Evolutionary conservation across 1,140 invertebrate genomes (phyloP), one percentile per base, ranked within the genome.

Genomic region (Heliothis subflexa): DNA sequence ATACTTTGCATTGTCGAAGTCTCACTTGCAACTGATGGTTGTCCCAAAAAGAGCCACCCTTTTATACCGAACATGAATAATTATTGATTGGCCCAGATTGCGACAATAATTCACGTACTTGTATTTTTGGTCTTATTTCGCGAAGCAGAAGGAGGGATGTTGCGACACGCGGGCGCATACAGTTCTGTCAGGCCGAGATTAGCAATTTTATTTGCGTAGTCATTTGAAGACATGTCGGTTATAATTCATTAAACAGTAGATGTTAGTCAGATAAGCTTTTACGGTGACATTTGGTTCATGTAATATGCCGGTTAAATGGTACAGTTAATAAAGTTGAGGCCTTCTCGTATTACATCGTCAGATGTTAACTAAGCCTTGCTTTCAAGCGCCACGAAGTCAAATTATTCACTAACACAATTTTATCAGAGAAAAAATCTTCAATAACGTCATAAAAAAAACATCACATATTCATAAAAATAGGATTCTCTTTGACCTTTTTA

Each of bases 61-160:
- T 88, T 83, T 88, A 88, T 88, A 88, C 82, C 68, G 50, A 70
- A 78, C 70, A 28, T 79, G 64, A 83, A 75, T 75, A 86, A 83
- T 83, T 83, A 79, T 83, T 78, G 81, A 80, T 72, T 71, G 83
- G 59, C 80, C 82, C 77, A 82, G 73, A 86, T 75, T 62, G 73
- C 73, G 73, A 64, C 73, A 75, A 62, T 64, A 64, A 75, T 84
- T 77, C 59, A 40, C 75, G 82, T 83, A 84, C 85, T 82, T 83
- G 84, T 82, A 81, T 84, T 83, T 83, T 68, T 79, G 81, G 40
- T 64, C 72, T 61, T 61, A 59, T 75, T 75, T 71, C 68, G 52
- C 49, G 52, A 55, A 70, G n/a, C 1, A 52, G n/a, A 50, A 21
- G 62, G n/a, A 66, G 62, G 62, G 40, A 50, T 70, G 66, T 70